A percentile compares a stretch with the other conserved stretches of the same genome.
Conservation (phyloP, 64 coral and sea anemone genomes). For the Dendronephthya gigantea region DNA sequence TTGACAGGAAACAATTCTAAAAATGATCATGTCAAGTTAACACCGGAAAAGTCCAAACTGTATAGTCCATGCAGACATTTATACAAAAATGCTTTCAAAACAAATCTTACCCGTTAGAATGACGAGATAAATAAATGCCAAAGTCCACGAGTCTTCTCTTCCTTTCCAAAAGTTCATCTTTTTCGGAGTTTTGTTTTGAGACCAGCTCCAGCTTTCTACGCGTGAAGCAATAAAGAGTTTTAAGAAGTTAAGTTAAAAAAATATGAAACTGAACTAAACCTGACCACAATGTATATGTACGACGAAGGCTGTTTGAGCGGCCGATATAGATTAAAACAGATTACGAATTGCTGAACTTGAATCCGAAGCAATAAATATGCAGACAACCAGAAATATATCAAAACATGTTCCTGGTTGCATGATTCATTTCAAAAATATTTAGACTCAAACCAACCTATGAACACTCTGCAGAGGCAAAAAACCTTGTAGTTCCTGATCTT, state of each 20-base stretch:
- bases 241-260: not conserved
- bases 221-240: not conserved
- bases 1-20: not conserved
- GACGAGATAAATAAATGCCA: not conserved
- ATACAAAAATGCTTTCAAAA: not conserved
- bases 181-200: not conserved
- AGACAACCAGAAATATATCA: too few species aligned
- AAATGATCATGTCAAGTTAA: not conserved
- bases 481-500: conserved; percentile 11
- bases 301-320: too few species aligned
- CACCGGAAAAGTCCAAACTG: too few species aligned
- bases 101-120: not conserved
- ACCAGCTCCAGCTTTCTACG: not conserved
- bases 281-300: too few species aligned
- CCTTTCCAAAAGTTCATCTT: not conserved
- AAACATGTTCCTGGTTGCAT: too few species aligned
- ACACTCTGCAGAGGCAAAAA: not conserved
- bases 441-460: not conserved
- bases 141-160: not conserved
- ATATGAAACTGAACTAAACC: too few species aligned
- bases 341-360: too few species aligned
- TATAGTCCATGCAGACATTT: not conserved
- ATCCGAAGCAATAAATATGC: not conserved
- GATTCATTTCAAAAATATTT: too few species aligned
- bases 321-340: too few species aligned